Evolutionary conservation across 2,888 invertebrate species (phyloP).

Genomic region (Neuroscelio doddi): DNA sequence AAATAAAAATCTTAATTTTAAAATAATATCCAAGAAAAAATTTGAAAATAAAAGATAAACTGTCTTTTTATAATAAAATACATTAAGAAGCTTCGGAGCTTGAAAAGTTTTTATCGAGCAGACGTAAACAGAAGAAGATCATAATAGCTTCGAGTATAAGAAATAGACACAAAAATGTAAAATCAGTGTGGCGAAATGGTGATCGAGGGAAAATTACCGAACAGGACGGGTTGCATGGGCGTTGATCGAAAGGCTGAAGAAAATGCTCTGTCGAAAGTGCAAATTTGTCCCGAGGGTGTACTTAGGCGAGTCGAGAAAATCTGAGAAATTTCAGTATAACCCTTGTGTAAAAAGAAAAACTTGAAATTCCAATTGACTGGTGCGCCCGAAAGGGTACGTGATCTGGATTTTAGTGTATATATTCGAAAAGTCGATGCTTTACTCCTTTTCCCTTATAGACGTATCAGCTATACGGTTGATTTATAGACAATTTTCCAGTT

Average conservation of each 20-base stretch:
- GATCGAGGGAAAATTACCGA: conserved; percentile 55
- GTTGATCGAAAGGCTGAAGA: conserved; percentile 48
- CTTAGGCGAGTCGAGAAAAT: conserved; percentile 57
- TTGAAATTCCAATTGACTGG: conserved; percentile 51
- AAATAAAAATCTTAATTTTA: too few relatives aligned
- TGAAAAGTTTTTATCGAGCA: conserved; percentile 32
- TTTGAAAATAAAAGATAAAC: too few relatives aligned
- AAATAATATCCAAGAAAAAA: too few relatives aligned
- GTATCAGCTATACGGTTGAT: conserved; percentile 45
- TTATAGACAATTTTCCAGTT: conserved; percentile 50
- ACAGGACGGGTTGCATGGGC: conserved; percentile 44
- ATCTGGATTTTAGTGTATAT: conserved; percentile 40
- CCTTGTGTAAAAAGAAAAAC: conserved; percentile 18
- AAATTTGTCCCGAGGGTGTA: conserved; percentile 67
- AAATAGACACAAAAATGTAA: conserved; percentile 53
- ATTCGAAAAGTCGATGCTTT: conserved; percentile 50
- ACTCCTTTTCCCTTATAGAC: conserved; percentile 44
- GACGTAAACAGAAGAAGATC: conserved; percentile 22
- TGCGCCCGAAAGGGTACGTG: conserved; percentile 50
- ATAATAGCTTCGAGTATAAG: conserved; percentile 36
- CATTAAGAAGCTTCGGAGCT: too few relatives aligned
- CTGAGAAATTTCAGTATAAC: conserved; percentile 54
- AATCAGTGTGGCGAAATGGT: conserved; percentile 40
- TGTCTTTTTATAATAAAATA: too few relatives aligned
- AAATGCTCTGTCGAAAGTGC: conserved; percentile 60